phyloP scores from a whole-genome alignment of 2,113 vertebrate species.

The Notechis scutatus region DNA sequence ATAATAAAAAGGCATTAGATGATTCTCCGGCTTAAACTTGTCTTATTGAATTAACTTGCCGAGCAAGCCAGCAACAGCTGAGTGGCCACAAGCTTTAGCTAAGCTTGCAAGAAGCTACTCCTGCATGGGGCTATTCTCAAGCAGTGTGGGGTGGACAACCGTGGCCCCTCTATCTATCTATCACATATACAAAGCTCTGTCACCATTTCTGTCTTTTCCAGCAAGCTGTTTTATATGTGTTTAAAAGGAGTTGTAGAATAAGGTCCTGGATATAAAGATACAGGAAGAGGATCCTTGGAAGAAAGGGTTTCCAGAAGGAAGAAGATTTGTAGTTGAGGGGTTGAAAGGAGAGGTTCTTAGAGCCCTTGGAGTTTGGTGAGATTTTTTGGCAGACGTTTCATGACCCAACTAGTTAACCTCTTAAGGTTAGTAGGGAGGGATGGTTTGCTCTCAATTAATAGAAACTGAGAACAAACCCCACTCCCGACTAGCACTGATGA shows the following conservation, averaged over 20 bases:
- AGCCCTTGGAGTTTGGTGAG: too few species aligned
- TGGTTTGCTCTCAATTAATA: too few species aligned
- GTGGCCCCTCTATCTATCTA: constrained; percentile 25
- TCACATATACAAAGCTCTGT: constrained; percentile 33
- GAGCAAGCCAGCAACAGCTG: too few species aligned
- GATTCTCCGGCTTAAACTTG: neutral
- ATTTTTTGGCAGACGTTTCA: too few species aligned
- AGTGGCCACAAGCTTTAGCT: neutral
- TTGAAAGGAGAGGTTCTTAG: too few species aligned
- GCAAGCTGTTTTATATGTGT: neutral
- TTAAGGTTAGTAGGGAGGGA: too few species aligned
- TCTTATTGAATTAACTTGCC: neutral
- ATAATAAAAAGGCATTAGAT: neutral
- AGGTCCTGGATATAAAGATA: neutral
- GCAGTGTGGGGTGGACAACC: neutral
- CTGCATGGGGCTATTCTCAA: neutral
- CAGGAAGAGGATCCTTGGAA: neutral
- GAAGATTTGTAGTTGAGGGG: too few species aligned
- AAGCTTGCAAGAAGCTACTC: neutral
- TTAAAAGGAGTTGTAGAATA: constrained; percentile 33
- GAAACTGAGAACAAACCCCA: too few species aligned
- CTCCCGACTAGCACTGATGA: too few species aligned
- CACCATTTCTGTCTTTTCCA: constrained; percentile 23
- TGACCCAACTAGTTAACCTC: too few species aligned
- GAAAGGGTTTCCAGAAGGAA: constrained; percentile 28